Base-by-base conservation (phyloP, 2,797 vertebrate genomes). In the Mus caroli region DNA sequence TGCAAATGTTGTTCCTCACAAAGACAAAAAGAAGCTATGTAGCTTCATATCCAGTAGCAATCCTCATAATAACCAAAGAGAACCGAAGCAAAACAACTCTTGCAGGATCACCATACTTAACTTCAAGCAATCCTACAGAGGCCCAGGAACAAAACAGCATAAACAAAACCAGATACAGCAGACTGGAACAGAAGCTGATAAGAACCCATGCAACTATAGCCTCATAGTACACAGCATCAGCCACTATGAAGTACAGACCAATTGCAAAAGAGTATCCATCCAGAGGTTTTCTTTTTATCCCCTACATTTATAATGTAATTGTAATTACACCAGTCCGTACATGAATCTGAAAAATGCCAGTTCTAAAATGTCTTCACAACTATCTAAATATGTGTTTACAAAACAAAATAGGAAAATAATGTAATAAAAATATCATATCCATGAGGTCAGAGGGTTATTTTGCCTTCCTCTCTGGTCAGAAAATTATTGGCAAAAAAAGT, bases 261-360 rank as follows among this genome's bases (percentile, higher is more conserved):
- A 37, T n/a, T 86, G n/a, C 6, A 93, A 73, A 77, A 83, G 0
- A 28, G 37, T 40, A 37, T 64, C 6, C 75, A 83, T 31, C 3
- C 34, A 31, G 52, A 24, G 7, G n/a, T 5, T 20, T 17, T 50
- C 9, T 10, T 50, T 78, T 77, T 56, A 69, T 92, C 8, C 84
- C 7, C 67, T 75, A 75, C 20, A 75, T 40, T 95, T 90, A 94
- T 17, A 43, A 58, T 71, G n/a, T 77, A 87, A 83, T 60, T 96
- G 1, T 6, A 95, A 86, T 43, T 84, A 88, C 3, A 89, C 12
- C 60, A 86, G 76, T 58, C 13, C 78, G 0, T 26, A 84, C 11
- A 34, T 28, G 60, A 75, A 88, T 83, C 31, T 91, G 15, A 82
- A 90, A 94, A 79, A 78, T 43, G 20, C 7, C 5, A 82, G 4